Evolutionary conservation across 2,113 vertebrate species (phyloP), one percentile per base, ranked within the genome.

Genomic region (Grallaria varia): DNA sequence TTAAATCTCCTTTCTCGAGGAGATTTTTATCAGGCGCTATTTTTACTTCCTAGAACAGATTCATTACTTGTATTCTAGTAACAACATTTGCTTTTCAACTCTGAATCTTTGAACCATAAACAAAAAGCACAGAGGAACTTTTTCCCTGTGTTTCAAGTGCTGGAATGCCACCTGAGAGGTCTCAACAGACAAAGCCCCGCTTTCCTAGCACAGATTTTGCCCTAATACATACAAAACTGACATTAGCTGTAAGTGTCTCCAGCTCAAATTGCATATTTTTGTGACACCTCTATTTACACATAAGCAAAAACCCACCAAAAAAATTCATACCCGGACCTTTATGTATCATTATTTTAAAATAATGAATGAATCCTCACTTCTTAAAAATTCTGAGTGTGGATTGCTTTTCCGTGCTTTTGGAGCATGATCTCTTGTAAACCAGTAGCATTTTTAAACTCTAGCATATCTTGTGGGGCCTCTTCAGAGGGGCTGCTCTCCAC

Each of bases 11-110:
- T 89, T 89, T 88, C 47, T 77, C 0, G 0, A 47, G 19, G 33
- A 77, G 55, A 93, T 90, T 84, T 47, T 90, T 87, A 67, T 81
- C 79, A 55, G 71, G 10, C 50, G 14, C 7, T 89, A 40, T 87
- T 86, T 89, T 95, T 87, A 87, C 30, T 55, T 23, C 31, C 40
- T 53, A 42, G 17, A 88, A 83, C 4, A 67, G 19, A 71, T 90
- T 45, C 2, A 37, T 74, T 80, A 35, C 15, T 80, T 80, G 30
- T 50, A 55, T 16, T 71, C 31, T 18, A n/a, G 17, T 22, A 88
- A 55, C 12, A 67, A 56, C 7, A 60, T 28, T 59, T 93, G 47
- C 30, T 63, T 81, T 72, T 58, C 35, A 64, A 37, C 17, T 81
- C 50, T 23, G 2, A 16, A 6, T 49, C 4, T 52, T 92, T 84